These are phyloP conservation scores for Onychomys torridus DNA, from an alignment of 2,797 vertebrate species.

Conservation along the genomic window DNA sequence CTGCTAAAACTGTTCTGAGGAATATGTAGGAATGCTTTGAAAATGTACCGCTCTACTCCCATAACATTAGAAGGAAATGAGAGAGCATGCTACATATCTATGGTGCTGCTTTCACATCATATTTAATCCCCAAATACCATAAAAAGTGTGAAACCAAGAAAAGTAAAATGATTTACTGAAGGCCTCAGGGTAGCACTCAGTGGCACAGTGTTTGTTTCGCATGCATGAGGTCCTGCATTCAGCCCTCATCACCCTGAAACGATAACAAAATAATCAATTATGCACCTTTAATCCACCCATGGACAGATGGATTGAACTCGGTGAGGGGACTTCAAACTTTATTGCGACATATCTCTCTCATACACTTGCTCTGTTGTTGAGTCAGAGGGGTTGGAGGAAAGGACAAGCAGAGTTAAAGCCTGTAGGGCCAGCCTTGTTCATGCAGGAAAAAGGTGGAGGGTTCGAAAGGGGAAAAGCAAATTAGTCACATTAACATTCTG, in stretches of 20 bases:
- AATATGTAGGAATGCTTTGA: neutral
- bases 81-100: neutral
- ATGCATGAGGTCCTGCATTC: neutral
- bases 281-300: neutral
- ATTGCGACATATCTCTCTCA: too few species aligned
- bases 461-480: neutral
- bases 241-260: neutral
- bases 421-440: neutral
- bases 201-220: neutral
- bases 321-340: neutral
- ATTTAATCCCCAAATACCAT: neutral
- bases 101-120: neutral
- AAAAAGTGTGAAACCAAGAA: neutral
- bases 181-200: neutral
- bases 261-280: neutral
- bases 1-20: neutral
- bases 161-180: neutral
- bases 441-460: neutral
- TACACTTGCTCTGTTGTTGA: neutral
- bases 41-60: neutral
- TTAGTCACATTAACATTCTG: neutral
- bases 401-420: neutral
- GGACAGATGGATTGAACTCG: neutral
- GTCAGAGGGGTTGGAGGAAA: neutral
- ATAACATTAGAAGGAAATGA: neutral